These are phyloP conservation scores for Octopus bimaculoides DNA, from an alignment of 1,140 invertebrate genomes.

Conservation along the genomic window DNA sequence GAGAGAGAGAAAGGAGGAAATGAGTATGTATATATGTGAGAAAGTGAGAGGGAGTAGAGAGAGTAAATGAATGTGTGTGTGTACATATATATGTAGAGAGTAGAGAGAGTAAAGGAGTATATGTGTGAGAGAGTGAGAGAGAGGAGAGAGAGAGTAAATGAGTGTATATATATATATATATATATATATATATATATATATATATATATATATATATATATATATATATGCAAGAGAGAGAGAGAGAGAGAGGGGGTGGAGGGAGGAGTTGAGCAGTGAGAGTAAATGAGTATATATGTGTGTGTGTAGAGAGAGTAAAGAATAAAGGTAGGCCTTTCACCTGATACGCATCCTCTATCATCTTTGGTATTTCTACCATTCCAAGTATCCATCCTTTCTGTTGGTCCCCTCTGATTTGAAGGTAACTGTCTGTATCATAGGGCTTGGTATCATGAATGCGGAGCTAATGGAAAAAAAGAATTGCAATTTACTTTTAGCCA, in stretches of 20 bases:
- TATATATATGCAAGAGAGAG: not conserved
- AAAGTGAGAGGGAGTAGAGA: too few species aligned
- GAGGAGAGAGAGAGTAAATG: too few species aligned
- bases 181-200: not conserved
- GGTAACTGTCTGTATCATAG: not conserved
- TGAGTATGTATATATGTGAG: too few species aligned
- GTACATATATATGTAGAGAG: too few species aligned
- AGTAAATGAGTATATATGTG: too few species aligned
- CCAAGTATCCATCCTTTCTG: not conserved
- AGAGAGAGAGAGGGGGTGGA: not conserved
- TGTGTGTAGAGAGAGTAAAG: too few species aligned
- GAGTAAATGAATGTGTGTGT: too few species aligned
- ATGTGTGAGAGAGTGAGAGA: too few species aligned
- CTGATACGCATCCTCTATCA: not conserved
- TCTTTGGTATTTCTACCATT: not conserved
- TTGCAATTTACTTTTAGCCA: too few species aligned
- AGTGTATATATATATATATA: constrained; percentile 9
- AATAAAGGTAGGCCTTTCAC: not conserved
- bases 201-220: not conserved
- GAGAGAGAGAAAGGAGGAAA: too few species aligned
- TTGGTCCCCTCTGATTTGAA: not conserved
- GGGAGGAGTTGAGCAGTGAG: not conserved
- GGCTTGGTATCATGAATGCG: not conserved
- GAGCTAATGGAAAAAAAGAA: not conserved
- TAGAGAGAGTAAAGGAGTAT: too few species aligned